phyloP scores from a whole-genome alignment of 2,888 invertebrate genomes.

The Hemaris fuciformis region DNA sequence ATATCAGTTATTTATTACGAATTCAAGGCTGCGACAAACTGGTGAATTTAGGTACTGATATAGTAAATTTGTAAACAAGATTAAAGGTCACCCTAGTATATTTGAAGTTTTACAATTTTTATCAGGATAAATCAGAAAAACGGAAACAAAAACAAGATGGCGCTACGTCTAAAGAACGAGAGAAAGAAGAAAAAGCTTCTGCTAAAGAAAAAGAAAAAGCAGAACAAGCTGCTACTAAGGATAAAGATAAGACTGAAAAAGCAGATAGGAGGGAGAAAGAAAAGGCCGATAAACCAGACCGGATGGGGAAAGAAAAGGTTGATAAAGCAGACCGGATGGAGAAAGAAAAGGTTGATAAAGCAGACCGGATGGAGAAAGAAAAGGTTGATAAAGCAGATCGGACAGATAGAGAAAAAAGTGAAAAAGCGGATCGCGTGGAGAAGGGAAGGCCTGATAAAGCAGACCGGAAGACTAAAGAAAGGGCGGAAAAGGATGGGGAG shows the following conservation, averaged over 20 bases:
- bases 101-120: too few relatives aligned
- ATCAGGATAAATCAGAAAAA: background rate
- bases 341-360: conserved; percentile 12
- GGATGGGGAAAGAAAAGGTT: background rate
- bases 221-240: conserved; percentile 6
- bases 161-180: conserved; percentile 13
- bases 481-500: too few relatives aligned
- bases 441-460: too few relatives aligned
- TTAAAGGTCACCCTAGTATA: too few relatives aligned
- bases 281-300: conserved; percentile 13
- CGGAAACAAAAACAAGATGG: conserved; percentile 18
- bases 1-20: too few relatives aligned
- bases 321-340: conserved; percentile 1
- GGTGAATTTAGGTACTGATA: too few relatives aligned
- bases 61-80: too few relatives aligned
- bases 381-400: too few relatives aligned
- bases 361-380: conserved; percentile 11
- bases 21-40: too few relatives aligned
- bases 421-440: too few relatives aligned
- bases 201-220: conserved; percentile 15
- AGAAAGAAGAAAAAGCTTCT: conserved; percentile 14
- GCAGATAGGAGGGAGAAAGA: background rate
- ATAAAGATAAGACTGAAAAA: conserved; percentile 10
- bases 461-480: too few relatives aligned
- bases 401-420: too few relatives aligned